phyloP scores from a whole-genome alignment of 2,797 vertebrate genomes.

The Meriones psammophilus region DNA sequence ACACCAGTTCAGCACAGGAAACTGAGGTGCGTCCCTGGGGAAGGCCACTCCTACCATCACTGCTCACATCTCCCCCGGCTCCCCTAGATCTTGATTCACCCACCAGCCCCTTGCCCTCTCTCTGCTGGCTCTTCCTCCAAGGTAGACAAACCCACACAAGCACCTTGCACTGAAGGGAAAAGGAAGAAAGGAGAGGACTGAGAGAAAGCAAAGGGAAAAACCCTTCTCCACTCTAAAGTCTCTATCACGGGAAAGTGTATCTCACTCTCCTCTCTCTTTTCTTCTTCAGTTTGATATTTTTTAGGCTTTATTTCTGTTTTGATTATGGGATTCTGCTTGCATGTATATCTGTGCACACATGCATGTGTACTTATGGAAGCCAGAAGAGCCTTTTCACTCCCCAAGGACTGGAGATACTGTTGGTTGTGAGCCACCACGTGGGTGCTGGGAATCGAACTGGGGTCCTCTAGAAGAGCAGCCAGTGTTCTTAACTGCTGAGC shows the following conservation, averaged over 20 bases:
- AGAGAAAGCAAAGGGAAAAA: not conserved
- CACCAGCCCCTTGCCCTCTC: not conserved
- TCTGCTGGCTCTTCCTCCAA: not conserved
- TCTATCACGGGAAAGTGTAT: not conserved
- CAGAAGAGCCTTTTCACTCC: not conserved
- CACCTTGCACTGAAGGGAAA: constrained; percentile 11
- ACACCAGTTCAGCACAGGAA: not conserved
- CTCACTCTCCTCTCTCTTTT: not conserved
- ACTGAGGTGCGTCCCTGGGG: not conserved
- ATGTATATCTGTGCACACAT: not conserved
- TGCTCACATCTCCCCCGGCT: not conserved
- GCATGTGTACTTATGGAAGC: not conserved
- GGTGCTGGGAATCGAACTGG: no score
- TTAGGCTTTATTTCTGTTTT: not conserved
- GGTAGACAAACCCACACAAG: constrained; percentile 1
- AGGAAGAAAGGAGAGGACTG: not conserved
- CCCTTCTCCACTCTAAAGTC: not conserved
- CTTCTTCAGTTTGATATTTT: not conserved
- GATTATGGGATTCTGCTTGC: not conserved
- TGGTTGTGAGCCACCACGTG: no score
- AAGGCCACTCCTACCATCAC: not conserved
- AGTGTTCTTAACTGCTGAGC: no score
- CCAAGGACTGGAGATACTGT: no score
- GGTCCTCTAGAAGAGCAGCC: no score
- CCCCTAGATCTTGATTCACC: not conserved